Conservation (phyloP, 2,888 invertebrate species). For the Keiferia lycopersicella region DNA sequence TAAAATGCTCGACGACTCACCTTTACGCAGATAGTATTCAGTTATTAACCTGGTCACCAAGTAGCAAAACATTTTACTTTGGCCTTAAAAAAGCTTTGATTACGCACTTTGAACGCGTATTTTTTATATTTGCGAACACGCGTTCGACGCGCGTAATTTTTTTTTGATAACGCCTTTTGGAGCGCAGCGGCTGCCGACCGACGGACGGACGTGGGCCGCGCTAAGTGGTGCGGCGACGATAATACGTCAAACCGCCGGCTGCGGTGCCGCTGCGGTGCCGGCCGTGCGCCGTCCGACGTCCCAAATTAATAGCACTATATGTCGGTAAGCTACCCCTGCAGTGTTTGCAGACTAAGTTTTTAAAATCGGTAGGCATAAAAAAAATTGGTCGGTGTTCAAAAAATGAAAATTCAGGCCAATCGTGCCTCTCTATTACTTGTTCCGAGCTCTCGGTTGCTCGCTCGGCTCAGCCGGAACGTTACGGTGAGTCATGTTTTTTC, state of each 20-base stretch:
- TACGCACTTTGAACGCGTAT: too few relatives aligned
- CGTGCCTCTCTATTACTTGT: too few relatives aligned
- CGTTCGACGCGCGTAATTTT: too few relatives aligned
- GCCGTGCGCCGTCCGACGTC: conserved; percentile 45
- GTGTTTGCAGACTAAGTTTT: conserved; percentile 27
- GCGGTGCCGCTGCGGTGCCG: conserved; percentile 48
- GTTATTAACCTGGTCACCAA: too few relatives aligned
- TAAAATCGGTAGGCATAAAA: background rate
- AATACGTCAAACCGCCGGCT: conserved; percentile 68
- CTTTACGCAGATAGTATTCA: too few relatives aligned
- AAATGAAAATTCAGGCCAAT: background rate
- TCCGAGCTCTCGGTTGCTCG: too few relatives aligned
- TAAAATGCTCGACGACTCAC: too few relatives aligned
- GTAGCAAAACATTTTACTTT: too few relatives aligned
- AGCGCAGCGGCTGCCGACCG: conserved; percentile 22
- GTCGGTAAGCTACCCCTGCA: conserved; percentile 33
- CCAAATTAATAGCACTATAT: conserved; percentile 56
- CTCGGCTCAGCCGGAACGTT: too few relatives aligned
- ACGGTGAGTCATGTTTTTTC: too few relatives aligned
- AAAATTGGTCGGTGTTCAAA: background rate
- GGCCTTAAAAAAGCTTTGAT: too few relatives aligned
- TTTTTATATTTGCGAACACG: too few relatives aligned
- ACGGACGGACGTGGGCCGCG: conserved; percentile 35
- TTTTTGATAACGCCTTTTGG: background rate
- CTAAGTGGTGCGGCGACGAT: conserved; percentile 63